Conservation (phyloP, 1,140 invertebrate species). For the Saxidomus purpurata region DNA sequence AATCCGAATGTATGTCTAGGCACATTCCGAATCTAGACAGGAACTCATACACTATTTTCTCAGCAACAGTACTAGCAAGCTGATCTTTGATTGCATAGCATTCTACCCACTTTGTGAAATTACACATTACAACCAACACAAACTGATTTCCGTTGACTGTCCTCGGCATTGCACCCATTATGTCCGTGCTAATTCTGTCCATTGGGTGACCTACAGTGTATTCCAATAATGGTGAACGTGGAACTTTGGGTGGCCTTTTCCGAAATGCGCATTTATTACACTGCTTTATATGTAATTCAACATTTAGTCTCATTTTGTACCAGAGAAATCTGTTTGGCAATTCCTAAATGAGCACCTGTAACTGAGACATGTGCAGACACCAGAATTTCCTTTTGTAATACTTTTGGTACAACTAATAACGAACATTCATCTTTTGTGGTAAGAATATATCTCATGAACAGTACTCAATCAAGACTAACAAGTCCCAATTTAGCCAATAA, state of each 20-base stretch:
- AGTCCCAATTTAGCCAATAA: background rate
- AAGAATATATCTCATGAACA: background rate
- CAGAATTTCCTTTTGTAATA: background rate
- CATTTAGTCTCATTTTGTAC: background rate
- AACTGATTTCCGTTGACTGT: background rate
- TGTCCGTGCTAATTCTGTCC: background rate
- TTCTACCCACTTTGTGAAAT: slow-evolving; percentile 4
- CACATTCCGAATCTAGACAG: slow-evolving; percentile 34
- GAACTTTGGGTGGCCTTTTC: background rate
- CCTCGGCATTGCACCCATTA: background rate
- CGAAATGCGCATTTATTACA: background rate
- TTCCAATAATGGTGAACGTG: background rate
- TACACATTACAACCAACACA: slow-evolving; percentile 2
- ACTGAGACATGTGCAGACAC: background rate
- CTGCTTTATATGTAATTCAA: background rate
- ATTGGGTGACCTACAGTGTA: background rate
- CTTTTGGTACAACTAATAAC: background rate
- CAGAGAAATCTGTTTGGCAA: background rate
- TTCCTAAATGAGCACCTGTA: background rate
- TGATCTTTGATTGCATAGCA: slow-evolving; percentile 8
- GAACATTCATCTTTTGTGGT: background rate
- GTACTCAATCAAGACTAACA: background rate
- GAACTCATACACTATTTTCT: slow-evolving; percentile 51
- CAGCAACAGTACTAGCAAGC: background rate
- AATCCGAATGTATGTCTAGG: slow-evolving; percentile 56